Conservation (phyloP, 2,888 invertebrate species). For the Parelbella ahira region DNA sequence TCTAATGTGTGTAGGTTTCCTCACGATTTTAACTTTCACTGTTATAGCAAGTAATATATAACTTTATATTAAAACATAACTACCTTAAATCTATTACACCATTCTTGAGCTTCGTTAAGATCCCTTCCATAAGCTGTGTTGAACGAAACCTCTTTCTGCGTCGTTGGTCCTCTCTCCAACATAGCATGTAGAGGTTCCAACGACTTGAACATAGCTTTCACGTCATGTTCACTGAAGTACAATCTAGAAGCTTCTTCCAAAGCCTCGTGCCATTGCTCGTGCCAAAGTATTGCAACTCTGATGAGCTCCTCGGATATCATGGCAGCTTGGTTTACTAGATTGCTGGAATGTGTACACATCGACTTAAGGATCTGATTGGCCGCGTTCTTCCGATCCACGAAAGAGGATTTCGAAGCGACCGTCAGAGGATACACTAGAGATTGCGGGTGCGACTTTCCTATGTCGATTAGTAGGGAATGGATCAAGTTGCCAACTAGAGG, state of each 20-base stretch:
- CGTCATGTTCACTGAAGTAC: conserved; percentile 97
- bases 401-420: conserved; percentile 97
- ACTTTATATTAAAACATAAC: too few relatives aligned
- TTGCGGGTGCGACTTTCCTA: conserved; percentile 98
- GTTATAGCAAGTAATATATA: too few relatives aligned
- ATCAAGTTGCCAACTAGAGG: conserved; percentile 94
- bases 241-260: conserved; percentile 94
- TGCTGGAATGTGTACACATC: conserved; percentile 96
- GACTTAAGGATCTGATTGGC: conserved; percentile 97
- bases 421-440: conserved; percentile 98
- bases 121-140: conserved; percentile 97
- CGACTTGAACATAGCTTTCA: conserved; percentile 97
- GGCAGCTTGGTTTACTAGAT: conserved; percentile 96
- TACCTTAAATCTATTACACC: conserved; percentile 94
- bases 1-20: too few relatives aligned
- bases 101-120: conserved; percentile 95
- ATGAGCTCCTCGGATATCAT: conserved; percentile 98
- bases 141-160: conserved; percentile 98
- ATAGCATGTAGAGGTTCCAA: conserved; percentile 96
- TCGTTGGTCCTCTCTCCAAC: conserved; percentile 96
- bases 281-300: conserved; percentile 98
- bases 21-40: too few relatives aligned
- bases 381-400: conserved; percentile 90
- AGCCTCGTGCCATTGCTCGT: conserved; percentile 99
- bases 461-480: conserved; percentile 95